Percentiles rank a stretch among this genome's conserved stretches.
Evolutionary conservation across 2,113 vertebrate species (phyloP).

Genomic region (Myrmophylax atrothorax): DNA sequence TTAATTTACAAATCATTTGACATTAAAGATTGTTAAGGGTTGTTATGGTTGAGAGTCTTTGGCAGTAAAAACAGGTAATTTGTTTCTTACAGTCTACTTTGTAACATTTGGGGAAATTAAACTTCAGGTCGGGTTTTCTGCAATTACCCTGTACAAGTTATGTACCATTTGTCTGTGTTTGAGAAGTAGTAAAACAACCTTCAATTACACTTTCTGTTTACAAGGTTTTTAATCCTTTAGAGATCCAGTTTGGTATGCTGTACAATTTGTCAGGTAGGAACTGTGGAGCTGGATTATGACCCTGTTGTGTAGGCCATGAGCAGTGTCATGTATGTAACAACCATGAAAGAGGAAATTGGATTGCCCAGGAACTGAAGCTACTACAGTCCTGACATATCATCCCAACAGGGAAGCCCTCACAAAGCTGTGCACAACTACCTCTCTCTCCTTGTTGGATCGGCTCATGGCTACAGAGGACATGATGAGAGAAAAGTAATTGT

Average conservation of each 20-base stretch:
- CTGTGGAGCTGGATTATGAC: not conserved
- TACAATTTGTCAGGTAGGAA: not conserved
- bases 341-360: not conserved
- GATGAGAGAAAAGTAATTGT: not conserved
- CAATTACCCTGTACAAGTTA: not conserved
- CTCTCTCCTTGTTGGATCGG: not conserved
- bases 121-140: not conserved
- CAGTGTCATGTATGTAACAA: not conserved
- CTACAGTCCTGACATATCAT: not conserved
- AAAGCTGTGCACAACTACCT: not conserved
- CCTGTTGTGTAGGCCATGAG: not conserved
- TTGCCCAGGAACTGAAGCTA: not conserved
- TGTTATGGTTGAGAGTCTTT: not conserved
- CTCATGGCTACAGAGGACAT: not conserved
- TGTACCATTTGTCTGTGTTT: not conserved
- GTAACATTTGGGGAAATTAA: not conserved
- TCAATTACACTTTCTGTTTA: not conserved
- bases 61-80: not conserved
- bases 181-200: not conserved
- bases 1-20: not conserved
- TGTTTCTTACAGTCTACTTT: not conserved
- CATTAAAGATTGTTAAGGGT: not conserved
- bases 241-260: not conserved
- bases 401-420: not conserved
- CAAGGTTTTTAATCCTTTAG: not conserved